Base-by-base conservation (phyloP, 2,888 invertebrate genomes). In the Drosophila histrio region DNA sequence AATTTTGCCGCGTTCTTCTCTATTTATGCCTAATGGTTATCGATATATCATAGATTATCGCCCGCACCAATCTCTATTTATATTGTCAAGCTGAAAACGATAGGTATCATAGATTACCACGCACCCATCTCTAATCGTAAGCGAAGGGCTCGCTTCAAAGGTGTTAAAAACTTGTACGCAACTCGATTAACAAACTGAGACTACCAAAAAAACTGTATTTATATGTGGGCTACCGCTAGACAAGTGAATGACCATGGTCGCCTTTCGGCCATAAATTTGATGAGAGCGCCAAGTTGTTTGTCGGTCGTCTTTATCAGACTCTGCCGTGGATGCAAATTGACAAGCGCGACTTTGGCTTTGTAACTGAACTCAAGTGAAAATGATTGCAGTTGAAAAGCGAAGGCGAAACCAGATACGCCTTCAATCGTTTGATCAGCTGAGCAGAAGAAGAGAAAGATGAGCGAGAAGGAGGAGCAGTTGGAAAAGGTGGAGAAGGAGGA, bases 401-500 rank as follows among this genome's bases (percentile, higher is more conserved):
- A 86, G 84, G 81, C 87, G 81, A 81, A 83, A 83, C 87, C 76
- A 77, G 85, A 83, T 83, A 87, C 87, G 82, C 73, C 82, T 83
- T 87, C 87, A 87, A 82, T 81, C 76, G 62, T 34, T 58, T 39
- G 49, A 81, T 79, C 75, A 66, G 52, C 72, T 68, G 46, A 53
- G 39, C 54, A 63, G 26, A 7, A 32, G 47, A 28, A 21, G 46
- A n/a, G 21, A 30, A 19, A 21, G 32, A 9, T 19, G 41, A 15
- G 15, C 15, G 1, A 32, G 46, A 9, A 22, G 30, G 15, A 56
- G 52, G 8, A 26, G 34, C 22, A 46, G 47, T 15, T 21, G 36
- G 21, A 13, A 5, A 19, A 28, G 38, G n/a, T 17, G 15, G 15
- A 22, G 47, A n/a, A 26, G 50, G 49, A 59, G 56, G 26, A 50